A percentile compares a stretch with the other conserved stretches of the same genome.
phyloP scores from a whole-genome alignment of 2,888 invertebrate species.

The Hetaerina titia region DNA sequence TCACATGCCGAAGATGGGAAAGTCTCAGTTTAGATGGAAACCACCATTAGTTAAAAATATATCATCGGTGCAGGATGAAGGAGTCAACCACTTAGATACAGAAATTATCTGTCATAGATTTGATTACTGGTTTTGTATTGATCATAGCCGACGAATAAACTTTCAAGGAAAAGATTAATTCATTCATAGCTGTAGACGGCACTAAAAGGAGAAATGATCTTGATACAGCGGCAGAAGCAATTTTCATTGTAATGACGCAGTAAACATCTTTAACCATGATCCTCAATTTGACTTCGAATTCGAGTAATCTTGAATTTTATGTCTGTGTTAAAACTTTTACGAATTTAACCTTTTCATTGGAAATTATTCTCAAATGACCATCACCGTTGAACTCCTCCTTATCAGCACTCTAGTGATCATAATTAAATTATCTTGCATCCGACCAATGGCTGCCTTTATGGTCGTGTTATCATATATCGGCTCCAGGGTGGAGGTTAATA shows the following conservation, averaged over 20 bases:
- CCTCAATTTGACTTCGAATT: neutral
- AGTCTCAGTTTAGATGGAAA: no score
- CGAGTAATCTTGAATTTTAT: neutral
- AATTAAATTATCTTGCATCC: neutral
- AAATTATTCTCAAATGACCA: neutral
- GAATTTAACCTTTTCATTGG: neutral
- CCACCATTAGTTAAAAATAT: no score
- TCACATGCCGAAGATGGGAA: no score
- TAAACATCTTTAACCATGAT: neutral
- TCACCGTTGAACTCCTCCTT: neutral
- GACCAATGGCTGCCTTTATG: neutral
- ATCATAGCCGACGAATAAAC: no score
- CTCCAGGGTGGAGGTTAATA: neutral
- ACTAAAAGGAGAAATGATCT: neutral
- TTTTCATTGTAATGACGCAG: neutral
- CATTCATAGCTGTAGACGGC: neutral
- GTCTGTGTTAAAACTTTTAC: neutral
- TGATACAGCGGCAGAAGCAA: neutral
- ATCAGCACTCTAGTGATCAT: neutral
- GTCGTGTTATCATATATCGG: neutral
- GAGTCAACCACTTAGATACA: no score
- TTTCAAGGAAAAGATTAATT: neutral
- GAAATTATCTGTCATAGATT: no score
- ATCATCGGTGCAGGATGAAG: no score
- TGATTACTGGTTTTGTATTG: no score